These are phyloP conservation scores for Oscheius sp. DNA, from an alignment of 2,888 invertebrate species.

Conservation along the genomic window DNA sequence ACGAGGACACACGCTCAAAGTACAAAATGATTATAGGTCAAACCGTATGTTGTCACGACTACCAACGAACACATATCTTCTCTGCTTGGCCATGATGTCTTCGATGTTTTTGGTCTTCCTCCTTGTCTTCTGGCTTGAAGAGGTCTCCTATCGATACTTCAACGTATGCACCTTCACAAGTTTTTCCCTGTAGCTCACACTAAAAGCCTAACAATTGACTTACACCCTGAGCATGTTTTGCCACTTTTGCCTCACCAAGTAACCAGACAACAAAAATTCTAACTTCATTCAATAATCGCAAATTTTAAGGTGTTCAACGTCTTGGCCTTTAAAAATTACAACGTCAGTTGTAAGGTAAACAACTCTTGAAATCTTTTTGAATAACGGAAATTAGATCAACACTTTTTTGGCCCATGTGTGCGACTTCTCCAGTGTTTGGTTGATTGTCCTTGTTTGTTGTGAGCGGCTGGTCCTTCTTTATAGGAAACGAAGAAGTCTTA, in stretches of 20 bases:
- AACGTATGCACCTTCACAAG: slow-evolving; percentile 34
- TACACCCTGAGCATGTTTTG: slow-evolving; percentile 12
- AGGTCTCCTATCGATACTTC: slow-evolving; percentile 47
- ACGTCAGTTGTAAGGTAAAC: slow-evolving; percentile 29
- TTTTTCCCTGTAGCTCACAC: background rate
- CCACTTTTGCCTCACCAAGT: background rate
- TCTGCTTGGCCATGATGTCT: slow-evolving; percentile 64
- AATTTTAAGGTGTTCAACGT: slow-evolving; percentile 31
- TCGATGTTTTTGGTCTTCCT: slow-evolving; percentile 66
- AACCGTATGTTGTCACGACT: slow-evolving; percentile 65
- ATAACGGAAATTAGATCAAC: slow-evolving; percentile 42
- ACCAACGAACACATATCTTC: slow-evolving; percentile 60
- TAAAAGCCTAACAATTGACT: background rate
- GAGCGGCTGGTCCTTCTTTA: slow-evolving; percentile 66
- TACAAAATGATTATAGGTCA: slow-evolving; percentile 49
- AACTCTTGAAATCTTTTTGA: background rate
- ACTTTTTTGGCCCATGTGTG: slow-evolving; percentile 67
- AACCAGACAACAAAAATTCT: background rate
- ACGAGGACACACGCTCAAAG: background rate
- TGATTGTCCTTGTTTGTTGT: slow-evolving; percentile 68
- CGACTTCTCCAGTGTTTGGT: slow-evolving; percentile 69
- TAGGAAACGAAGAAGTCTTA: slow-evolving; percentile 49
- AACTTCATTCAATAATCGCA: background rate
- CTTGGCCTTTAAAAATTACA: slow-evolving; percentile 31
- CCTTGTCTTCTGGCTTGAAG: slow-evolving; percentile 69